Percentiles rank a stretch among this genome's conserved stretches.
Conservation (phyloP, 2,888 invertebrate genomes). For the Eueremaeus valkanovi region DNA sequence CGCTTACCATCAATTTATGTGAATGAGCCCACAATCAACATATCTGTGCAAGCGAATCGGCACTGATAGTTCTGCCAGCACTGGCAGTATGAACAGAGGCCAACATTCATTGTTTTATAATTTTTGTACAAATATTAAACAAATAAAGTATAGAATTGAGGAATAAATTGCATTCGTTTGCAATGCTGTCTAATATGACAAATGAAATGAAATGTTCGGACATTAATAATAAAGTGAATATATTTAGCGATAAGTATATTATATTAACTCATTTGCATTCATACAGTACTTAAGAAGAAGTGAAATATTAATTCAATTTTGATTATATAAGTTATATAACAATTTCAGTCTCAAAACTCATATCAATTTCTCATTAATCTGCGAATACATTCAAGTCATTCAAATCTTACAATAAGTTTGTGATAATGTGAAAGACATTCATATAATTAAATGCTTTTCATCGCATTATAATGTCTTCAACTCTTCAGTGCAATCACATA, state of each 20-base stretch:
- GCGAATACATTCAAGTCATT: neutral
- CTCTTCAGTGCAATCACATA: too few relatives aligned
- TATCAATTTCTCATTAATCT: slow-evolving; percentile 15
- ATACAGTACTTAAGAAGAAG: too few relatives aligned
- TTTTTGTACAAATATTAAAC: slow-evolving; percentile 12
- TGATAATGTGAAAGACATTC: neutral
- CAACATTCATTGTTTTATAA: slow-evolving; percentile 16
- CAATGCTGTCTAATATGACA: neutral
- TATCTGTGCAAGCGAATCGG: neutral
- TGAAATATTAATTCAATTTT: neutral
- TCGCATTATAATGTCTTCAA: slow-evolving; percentile 11
- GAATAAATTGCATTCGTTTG: neutral
- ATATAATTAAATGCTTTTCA: neutral
- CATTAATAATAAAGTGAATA: neutral
- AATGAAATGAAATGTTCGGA: neutral
- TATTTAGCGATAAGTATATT: neutral
- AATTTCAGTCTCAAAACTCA: neutral
- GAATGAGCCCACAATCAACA: neutral
- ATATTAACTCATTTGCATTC: neutral
- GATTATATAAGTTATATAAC: neutral
- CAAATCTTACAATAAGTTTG: neutral
- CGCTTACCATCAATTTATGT: neutral
- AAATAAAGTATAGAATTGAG: neutral
- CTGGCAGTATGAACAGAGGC: neutral
- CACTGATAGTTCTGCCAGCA: neutral